A percentile compares a stretch with the other conserved stretches of the same genome.
Conservation (phyloP, 2,797 vertebrate genomes). For the Lepilemur ruficaudatus region DNA sequence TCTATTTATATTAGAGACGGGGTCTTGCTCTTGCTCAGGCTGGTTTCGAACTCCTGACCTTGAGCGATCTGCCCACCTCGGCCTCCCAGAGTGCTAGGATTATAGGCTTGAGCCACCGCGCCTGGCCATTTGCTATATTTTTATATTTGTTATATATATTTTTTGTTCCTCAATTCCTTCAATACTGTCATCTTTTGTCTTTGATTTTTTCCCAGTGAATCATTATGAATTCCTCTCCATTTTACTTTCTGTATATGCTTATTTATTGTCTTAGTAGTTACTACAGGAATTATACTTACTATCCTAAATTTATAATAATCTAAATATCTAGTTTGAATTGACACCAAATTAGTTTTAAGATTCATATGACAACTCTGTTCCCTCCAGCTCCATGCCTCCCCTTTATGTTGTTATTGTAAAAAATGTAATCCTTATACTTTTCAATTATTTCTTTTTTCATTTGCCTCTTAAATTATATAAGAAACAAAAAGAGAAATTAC, state of each 20-base stretch:
- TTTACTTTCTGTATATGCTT: neutral
- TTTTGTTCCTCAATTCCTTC: neutral
- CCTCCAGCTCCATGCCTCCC: neutral
- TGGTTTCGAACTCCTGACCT: too few relatives aligned
- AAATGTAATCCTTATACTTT: neutral
- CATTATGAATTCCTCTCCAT: neutral
- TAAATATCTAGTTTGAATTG: neutral
- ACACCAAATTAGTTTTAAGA: constrained; percentile 11
- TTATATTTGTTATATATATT: too few relatives aligned
- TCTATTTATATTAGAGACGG: too few relatives aligned
- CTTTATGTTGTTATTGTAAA: neutral
- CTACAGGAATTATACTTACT: neutral
- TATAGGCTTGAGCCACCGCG: too few relatives aligned
- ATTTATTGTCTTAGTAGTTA: neutral
- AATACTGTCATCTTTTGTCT: neutral
- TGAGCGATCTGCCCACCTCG: too few relatives aligned
- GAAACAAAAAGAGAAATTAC: neutral
- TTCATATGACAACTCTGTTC: neutral
- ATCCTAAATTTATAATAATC: neutral
- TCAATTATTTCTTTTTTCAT: neutral
- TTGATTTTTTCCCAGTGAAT: neutral
- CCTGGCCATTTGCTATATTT: too few relatives aligned
- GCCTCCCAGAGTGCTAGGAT: too few relatives aligned
- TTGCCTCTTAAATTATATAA: neutral
- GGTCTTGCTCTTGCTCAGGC: too few relatives aligned